Evolutionary conservation across 1,140 invertebrate genomes (phyloP).

Genomic region (Cherax quadricarinatus): DNA sequence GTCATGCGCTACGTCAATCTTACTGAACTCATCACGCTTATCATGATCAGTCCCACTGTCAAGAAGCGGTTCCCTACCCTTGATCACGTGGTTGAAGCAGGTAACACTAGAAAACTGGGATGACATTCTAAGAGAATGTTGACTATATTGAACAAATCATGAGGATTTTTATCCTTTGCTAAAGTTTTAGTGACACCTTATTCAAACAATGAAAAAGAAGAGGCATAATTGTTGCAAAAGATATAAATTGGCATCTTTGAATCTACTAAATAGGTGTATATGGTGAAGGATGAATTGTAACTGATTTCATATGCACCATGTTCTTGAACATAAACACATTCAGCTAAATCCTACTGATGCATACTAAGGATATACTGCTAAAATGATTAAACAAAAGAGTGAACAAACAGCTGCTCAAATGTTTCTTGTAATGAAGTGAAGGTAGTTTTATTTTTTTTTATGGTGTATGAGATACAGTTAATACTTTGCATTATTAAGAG

Average conservation of each 20-base stretch:
- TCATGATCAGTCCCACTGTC: constrained; percentile 78
- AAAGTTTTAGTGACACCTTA: neutral
- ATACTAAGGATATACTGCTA: no score
- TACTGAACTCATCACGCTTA: constrained; percentile 76
- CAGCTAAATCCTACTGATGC: no score
- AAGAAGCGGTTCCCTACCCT: constrained; percentile 80
- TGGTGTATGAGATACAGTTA: no score
- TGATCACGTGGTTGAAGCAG: constrained; percentile 79
- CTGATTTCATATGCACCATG: no score
- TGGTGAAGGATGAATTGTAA: no score
- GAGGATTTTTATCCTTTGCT: no score
- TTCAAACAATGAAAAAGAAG: neutral
- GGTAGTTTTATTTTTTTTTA: no score
- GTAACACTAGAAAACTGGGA: constrained; percentile 69
- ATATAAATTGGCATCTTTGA: neutral
- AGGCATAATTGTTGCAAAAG: neutral
- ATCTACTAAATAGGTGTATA: neutral
- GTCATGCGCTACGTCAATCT: constrained; percentile 81
- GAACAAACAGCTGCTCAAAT: no score
- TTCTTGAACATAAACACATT: no score
- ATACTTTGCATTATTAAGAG: no score
- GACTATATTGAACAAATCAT: neutral
- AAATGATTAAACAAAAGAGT: no score
- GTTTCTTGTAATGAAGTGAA: no score
- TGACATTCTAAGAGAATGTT: neutral